Conservation (phyloP, 2,797 vertebrate species). For the Adelosebastes latens region DNA sequence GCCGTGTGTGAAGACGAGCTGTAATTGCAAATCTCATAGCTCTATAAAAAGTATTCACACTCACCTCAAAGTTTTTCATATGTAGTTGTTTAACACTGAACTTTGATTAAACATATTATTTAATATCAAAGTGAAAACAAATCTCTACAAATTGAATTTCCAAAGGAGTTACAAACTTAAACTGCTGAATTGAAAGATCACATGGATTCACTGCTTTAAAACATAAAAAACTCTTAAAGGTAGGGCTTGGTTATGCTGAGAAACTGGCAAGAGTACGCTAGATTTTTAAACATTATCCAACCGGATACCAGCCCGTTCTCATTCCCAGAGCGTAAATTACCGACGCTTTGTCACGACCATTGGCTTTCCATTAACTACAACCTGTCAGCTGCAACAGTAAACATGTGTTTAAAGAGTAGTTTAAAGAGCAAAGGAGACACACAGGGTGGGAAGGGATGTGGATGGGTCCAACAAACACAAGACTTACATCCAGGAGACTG, state of each 20-base stretch:
- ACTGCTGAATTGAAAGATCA: not conserved
- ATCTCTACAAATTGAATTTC: not conserved
- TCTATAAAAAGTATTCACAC: not conserved
- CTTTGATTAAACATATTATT: not conserved
- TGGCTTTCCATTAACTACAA: too few species aligned
- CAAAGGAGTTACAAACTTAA: not conserved
- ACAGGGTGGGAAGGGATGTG: too few species aligned
- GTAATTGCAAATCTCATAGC: slow-evolving; percentile 5
- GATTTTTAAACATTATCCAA: too few species aligned
- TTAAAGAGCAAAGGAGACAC: too few species aligned
- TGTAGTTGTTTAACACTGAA: not conserved
- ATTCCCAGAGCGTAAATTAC: too few species aligned
- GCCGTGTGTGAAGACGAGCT: slow-evolving; percentile 18
- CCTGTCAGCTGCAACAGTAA: accelerated
- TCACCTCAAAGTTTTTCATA: not conserved
- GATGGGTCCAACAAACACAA: too few species aligned
- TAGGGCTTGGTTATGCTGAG: too few species aligned
- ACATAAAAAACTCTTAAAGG: not conserved
- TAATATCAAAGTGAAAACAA: not conserved
- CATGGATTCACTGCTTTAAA: not conserved
- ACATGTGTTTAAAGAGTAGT: too few species aligned
- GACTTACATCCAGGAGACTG: too few species aligned
- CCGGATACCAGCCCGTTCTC: too few species aligned
- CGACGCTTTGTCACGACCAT: too few species aligned
- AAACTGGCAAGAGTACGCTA: too few species aligned